These are phyloP conservation scores for Andrena praecox DNA, from an alignment of 2,888 invertebrate species.

Conservation along the genomic window DNA sequence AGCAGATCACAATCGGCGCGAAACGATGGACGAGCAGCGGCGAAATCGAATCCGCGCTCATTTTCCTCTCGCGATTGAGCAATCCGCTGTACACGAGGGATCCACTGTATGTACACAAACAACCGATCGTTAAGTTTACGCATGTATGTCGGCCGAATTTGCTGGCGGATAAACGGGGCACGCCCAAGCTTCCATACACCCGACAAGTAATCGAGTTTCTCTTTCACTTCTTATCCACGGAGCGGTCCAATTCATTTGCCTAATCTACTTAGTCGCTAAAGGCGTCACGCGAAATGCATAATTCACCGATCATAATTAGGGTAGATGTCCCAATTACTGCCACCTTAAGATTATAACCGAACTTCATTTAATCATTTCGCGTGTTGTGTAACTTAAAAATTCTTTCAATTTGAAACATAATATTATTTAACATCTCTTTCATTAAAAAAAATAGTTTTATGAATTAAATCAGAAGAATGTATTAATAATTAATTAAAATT, in stretches of 20 bases:
- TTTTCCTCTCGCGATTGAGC: neutral
- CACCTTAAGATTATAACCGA: too few species aligned
- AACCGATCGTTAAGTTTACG: conserved; percentile 17
- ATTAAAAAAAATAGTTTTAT: too few species aligned
- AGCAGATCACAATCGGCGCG: neutral
- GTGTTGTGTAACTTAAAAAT: too few species aligned
- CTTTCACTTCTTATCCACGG: conserved; percentile 25
- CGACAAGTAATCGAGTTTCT: conserved; percentile 26
- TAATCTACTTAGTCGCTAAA: neutral
- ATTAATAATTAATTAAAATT: too few species aligned
- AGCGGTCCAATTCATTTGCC: neutral
- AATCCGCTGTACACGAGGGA: neutral
- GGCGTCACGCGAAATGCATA: neutral
- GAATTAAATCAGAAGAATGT: too few species aligned
- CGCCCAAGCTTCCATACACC: conserved; percentile 3
- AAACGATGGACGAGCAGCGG: neutral
- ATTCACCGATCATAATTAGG: neutral
- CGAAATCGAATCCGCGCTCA: neutral
- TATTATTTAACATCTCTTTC: too few species aligned
- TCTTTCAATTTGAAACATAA: too few species aligned
- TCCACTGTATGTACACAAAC: neutral
- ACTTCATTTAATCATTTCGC: too few species aligned
- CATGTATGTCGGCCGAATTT: conserved; percentile 6
- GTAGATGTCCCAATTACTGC: too few species aligned
- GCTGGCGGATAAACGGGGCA: conserved; percentile 8